Conservation (phyloP, 2,888 invertebrate species). For the Sarcophaga variegata region DNA sequence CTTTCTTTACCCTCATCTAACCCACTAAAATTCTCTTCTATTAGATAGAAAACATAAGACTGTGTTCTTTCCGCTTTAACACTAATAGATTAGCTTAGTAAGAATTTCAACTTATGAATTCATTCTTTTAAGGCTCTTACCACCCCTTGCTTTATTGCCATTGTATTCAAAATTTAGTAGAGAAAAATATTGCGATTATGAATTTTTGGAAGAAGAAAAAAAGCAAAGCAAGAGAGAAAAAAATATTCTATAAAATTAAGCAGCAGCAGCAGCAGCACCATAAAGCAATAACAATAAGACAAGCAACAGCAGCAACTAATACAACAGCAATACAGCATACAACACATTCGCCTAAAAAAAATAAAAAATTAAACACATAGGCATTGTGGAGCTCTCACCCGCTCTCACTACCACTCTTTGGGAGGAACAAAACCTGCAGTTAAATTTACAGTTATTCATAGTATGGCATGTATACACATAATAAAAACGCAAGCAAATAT, state of each 20-base stretch:
- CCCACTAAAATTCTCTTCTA: background rate
- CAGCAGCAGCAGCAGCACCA: constrained; percentile 57
- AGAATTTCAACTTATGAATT: background rate
- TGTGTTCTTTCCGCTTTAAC: background rate
- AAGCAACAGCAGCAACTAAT: constrained; percentile 51
- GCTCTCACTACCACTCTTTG: no score
- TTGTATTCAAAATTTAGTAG: background rate
- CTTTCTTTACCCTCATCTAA: constrained; percentile 22
- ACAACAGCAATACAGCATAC: constrained; percentile 40
- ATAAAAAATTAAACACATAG: background rate
- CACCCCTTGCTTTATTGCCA: background rate
- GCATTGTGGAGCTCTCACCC: background rate
- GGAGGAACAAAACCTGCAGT: constrained; percentile 39
- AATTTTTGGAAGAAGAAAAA: constrained; percentile 77
- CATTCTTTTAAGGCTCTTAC: constrained; percentile 14
- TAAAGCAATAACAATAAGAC: constrained; percentile 43
- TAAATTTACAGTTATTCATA: constrained; percentile 45
- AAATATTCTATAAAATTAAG: constrained; percentile 49
- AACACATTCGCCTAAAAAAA: background rate
- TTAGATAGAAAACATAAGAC: constrained; percentile 13
- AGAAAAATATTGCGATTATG: constrained; percentile 79
- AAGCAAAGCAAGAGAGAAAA: constrained; percentile 51
- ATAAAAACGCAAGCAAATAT: background rate
- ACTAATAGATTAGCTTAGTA: background rate
- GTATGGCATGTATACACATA: background rate